Conservation (phyloP, 2,888 invertebrate genomes). For the Hyposoter didymator region DNA sequence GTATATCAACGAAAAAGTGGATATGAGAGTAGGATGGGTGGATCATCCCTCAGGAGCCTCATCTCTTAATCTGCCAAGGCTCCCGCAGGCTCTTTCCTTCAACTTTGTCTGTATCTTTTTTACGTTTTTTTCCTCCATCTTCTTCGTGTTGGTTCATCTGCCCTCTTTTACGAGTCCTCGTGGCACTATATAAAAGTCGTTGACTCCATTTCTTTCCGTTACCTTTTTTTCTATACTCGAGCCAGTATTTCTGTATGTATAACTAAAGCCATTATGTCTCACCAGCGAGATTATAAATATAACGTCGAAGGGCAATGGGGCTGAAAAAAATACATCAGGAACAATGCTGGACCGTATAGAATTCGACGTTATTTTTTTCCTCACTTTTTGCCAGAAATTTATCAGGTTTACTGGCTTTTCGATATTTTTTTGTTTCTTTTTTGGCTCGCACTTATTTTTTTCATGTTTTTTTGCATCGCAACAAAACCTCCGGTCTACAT, state of each 20-base stretch:
- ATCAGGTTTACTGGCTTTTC: not conserved
- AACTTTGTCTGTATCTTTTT: not conserved
- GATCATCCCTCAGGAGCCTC: constrained; percentile 57
- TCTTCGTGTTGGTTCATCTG: constrained; percentile 40
- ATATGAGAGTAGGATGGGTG: constrained; percentile 25
- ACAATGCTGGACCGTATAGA: constrained; percentile 49
- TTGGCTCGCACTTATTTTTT: not conserved
- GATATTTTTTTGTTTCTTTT: constrained; percentile 1
- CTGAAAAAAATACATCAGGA: constrained; percentile 25
- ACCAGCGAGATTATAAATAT: constrained; percentile 43
- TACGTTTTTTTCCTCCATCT: constrained; percentile 5
- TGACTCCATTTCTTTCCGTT: constrained; percentile 54
- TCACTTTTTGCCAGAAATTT: not conserved
- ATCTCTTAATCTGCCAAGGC: constrained; percentile 41
- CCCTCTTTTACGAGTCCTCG: constrained; percentile 71
- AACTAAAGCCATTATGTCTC: constrained; percentile 15
- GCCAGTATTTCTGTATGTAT: constrained; percentile 5
- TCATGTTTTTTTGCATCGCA: not conserved
- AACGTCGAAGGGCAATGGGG: constrained; percentile 54
- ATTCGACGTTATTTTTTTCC: constrained; percentile 19
- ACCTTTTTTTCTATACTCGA: constrained; percentile 27
- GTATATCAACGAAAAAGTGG: constrained; percentile 47
- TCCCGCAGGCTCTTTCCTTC: constrained; percentile 18
- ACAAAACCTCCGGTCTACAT: not conserved
- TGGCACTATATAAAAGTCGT: constrained; percentile 64